Evolutionary conservation across 2,888 invertebrate genomes (phyloP).

Genomic region (Lasioglossum figueresi): DNA sequence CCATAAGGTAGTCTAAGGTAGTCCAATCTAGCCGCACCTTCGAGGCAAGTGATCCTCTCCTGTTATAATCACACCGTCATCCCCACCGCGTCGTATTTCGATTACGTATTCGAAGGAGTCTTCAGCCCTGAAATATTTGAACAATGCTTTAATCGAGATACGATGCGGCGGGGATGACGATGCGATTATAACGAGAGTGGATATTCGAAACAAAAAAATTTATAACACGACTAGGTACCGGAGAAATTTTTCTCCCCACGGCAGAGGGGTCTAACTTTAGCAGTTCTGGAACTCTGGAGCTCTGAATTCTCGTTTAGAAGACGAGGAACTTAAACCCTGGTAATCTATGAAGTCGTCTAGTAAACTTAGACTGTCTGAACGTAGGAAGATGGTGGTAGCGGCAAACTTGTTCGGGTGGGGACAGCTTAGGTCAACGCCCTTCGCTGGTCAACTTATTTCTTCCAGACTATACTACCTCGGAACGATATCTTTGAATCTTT

Average conservation of each 20-base stretch:
- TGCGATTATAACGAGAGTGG: no score
- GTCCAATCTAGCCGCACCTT: background rate
- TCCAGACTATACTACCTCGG: background rate
- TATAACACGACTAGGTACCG: no score
- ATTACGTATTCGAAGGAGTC: background rate
- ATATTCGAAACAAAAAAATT: background rate
- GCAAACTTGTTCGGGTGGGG: background rate
- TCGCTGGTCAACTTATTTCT: background rate
- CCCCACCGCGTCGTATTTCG: background rate
- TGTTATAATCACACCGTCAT: background rate
- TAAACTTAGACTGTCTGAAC: slow-evolving; percentile 1
- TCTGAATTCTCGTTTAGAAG: background rate
- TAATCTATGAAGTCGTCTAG: slow-evolving; percentile 3
- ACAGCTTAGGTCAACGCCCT: background rate
- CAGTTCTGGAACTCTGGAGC: background rate
- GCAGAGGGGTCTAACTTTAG: background rate
- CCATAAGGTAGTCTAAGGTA: background rate
- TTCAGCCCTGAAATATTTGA: background rate
- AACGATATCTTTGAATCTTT: background rate
- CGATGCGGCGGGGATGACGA: no score
- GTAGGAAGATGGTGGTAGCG: background rate
- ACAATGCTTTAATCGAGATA: no score
- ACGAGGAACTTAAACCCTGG: background rate
- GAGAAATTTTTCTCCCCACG: background rate
- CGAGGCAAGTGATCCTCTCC: background rate